Evolutionary conservation across 2,797 vertebrate species (phyloP).

Genomic region (Atherinosoma microstoma): DNA sequence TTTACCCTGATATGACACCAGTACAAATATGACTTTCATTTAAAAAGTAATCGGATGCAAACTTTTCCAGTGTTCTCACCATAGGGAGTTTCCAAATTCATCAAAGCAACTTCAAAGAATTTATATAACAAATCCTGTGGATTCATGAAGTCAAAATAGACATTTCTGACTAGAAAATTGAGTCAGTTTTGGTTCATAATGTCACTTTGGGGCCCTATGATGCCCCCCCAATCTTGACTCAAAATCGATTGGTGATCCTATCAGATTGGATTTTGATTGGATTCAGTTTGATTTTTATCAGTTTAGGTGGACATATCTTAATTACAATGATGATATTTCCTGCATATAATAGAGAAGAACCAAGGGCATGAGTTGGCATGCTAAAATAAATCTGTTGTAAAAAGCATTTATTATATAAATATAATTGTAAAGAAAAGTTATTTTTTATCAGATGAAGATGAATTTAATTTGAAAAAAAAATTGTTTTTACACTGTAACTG

Average conservation of each 20-base stretch:
- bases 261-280: neutral
- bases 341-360: neutral
- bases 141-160: neutral
- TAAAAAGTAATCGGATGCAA: neutral
- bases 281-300: neutral
- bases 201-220: neutral
- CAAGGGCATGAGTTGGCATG: neutral
- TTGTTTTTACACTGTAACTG: too few relatives aligned
- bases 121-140: neutral
- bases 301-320: neutral
- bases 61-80: neutral
- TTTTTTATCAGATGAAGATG: neutral
- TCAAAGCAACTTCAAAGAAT: neutral
- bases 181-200: neutral
- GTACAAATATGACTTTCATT: neutral
- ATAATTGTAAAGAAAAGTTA: neutral
- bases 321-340: neutral
- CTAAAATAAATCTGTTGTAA: neutral
- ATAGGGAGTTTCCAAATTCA: neutral
- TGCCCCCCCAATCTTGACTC: neutral
- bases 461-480: neutral
- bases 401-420: neutral
- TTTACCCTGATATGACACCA: neutral
- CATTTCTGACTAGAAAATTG: neutral
- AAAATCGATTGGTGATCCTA: neutral